Base-by-base conservation (phyloP, 2,888 invertebrate genomes). In the Polydrusus tereticollis region DNA sequence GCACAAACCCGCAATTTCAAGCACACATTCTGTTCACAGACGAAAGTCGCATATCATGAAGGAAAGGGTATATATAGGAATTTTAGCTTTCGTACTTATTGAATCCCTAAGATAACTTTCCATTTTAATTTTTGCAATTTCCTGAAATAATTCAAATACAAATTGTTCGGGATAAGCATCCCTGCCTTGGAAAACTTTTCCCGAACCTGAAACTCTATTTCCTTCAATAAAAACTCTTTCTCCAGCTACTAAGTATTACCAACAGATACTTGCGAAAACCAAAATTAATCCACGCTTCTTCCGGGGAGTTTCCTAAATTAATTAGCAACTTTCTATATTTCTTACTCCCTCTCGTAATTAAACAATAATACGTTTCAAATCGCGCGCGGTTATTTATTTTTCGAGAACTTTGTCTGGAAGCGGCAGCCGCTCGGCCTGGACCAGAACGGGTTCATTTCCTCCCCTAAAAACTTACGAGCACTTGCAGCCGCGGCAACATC, bases 311-410 rank as follows among this genome's bases (percentile, higher is more conserved):
- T 79, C 77, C 77, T 77, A 82, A 83, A 81, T 84, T 83, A 83
- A 84, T 84, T 83, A 83, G 80, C 80, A 80, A 80, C 79, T 81
- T 80, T 79, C 79, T 82, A 83, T 83, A 82, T 82, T 83, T 82
- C 83, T 84, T 83, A 82, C 80, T 75, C 73, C 68, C 68, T 78
- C 79, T 76, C 76, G 79, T 85, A 85, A 85, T 84, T 83, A 85
- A 85, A 85, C 83, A 84, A 85, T 84, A 85, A 85, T 84, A 84
- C 78, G 80, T 80, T 80, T 76, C 78, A 75, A 76, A 75, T 78
- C 75, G 78, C 75, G 76, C 75, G 78, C 75, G 76, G 77, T 80
- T 81, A 80, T 83, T 83, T 83, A 82, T 80, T 82, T 81, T 75
- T 73, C n/a, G 69, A 62, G 74, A 55, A 72, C 64, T 60, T 66